phyloP scores from a whole-genome alignment of 1,140 invertebrate species.

The Wasmannia auropunctata region DNA sequence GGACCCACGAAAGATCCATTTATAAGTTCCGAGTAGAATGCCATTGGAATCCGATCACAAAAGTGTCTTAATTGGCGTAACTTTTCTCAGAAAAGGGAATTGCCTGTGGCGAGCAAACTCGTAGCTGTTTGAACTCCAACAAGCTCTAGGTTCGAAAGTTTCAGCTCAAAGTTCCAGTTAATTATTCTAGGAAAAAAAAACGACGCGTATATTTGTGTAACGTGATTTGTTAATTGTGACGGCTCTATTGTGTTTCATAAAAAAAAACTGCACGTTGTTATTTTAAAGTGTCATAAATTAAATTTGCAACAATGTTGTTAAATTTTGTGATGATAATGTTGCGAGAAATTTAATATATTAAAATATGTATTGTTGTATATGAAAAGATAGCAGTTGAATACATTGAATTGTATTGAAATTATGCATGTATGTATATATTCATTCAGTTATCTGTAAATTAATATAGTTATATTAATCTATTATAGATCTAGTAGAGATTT shows the following conservation, averaged over 20 bases:
- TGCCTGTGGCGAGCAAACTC: not conserved
- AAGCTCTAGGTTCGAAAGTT: slow-evolving; percentile 2
- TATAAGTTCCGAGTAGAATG: slow-evolving; percentile 31
- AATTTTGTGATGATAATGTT: not conserved
- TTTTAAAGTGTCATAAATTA: not conserved
- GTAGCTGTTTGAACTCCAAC: slow-evolving; percentile 5
- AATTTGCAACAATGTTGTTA: not conserved
- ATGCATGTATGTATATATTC: too few species aligned
- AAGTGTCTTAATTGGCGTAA: slow-evolving; percentile 41
- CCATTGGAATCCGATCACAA: slow-evolving; percentile 5
- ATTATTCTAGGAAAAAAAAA: slow-evolving; percentile 18
- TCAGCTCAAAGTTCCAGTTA: not conserved
- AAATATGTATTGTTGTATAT: not conserved
- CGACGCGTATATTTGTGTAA: not conserved
- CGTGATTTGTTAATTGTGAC: not conserved
- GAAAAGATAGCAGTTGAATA: not conserved
- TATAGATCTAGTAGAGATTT: not conserved
- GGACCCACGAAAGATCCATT: not conserved
- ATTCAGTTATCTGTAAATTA: not conserved
- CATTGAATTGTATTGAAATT: not conserved
- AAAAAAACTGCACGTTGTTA: not conserved
- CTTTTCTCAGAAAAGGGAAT: not conserved
- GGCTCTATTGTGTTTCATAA: not conserved
- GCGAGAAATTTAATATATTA: slow-evolving; percentile 20
- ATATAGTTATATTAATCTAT: not conserved